Evolutionary conservation across 2,888 invertebrate genomes (phyloP).

Genomic region (Elmis aenea): DNA sequence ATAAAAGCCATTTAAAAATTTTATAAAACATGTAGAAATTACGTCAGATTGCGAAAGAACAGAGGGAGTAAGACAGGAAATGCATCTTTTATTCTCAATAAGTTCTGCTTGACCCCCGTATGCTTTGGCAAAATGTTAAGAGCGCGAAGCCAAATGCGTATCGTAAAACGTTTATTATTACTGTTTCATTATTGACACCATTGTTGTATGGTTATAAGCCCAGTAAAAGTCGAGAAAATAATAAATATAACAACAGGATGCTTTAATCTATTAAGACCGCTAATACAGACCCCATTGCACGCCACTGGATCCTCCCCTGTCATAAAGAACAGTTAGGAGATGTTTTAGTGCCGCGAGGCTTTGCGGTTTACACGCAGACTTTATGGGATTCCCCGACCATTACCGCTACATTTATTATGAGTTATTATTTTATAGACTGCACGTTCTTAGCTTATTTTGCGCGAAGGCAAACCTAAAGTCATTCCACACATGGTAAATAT

Average conservation of each 20-base stretch:
- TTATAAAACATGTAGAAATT: too few species aligned
- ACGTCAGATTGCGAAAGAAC: too few species aligned
- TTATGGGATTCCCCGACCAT: slow-evolving; percentile 26
- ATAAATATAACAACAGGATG: slow-evolving; percentile 8
- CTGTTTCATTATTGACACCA: too few species aligned
- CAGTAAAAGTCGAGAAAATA: too few species aligned
- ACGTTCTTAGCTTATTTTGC: slow-evolving; percentile 30
- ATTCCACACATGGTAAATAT: too few species aligned
- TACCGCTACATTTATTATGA: slow-evolving; percentile 30
- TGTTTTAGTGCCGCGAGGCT: slow-evolving; percentile 26
- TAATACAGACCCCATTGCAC: slow-evolving; percentile 16
- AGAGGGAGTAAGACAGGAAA: too few species aligned
- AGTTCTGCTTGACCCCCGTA: too few species aligned
- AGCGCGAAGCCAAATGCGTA: slow-evolving; percentile 5
- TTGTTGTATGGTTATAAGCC: too few species aligned
- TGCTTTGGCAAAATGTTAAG: too few species aligned
- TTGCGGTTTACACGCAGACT: slow-evolving; percentile 28
- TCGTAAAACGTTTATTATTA: slow-evolving; percentile 13
- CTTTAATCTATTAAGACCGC: slow-evolving; percentile 13
- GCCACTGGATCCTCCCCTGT: slow-evolving; percentile 18
- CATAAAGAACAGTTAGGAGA: slow-evolving; percentile 33
- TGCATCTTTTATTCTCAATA: too few species aligned
- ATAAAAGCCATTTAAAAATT: too few species aligned
- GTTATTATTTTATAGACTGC: slow-evolving; percentile 27
- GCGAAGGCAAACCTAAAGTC: too few species aligned